Conservation (phyloP, 2,797 vertebrate genomes). For the Aselliscus stoliczkanus region DNA sequence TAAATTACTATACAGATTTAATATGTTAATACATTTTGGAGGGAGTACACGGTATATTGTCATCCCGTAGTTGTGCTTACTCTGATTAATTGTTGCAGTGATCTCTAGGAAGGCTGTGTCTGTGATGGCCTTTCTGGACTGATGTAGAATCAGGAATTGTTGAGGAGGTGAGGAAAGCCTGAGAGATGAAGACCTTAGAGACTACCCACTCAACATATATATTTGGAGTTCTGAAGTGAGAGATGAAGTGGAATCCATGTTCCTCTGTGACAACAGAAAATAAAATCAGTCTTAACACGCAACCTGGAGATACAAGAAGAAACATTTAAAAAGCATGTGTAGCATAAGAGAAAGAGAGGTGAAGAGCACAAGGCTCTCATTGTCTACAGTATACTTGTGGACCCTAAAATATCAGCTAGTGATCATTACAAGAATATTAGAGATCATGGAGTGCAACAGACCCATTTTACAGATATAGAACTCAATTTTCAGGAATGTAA, state of each 20-base stretch:
- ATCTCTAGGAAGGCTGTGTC: background rate
- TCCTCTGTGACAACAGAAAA: background rate
- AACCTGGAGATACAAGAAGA: background rate
- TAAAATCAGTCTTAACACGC: background rate
- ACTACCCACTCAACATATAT: background rate
- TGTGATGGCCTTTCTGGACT: background rate
- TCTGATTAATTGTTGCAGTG: background rate
- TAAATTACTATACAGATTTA: background rate
- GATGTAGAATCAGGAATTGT: background rate
- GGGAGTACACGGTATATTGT: accelerated
- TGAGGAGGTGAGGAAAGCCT: background rate
- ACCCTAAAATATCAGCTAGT: background rate
- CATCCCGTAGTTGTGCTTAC: background rate
- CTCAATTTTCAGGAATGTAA: background rate
- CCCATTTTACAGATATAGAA: background rate
- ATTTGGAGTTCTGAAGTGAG: background rate
- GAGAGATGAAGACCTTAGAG: background rate
- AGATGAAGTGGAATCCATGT: accelerated
- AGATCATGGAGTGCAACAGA: background rate
- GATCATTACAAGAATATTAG: background rate
- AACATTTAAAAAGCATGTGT: background rate
- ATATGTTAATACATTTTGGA: background rate
- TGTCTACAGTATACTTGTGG: background rate
- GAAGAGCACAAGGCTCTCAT: background rate
- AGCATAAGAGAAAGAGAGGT: background rate